A percentile compares a stretch with the other conserved stretches of the same genome.
These are phyloP conservation scores for Pipistrellus kuhlii DNA, from an alignment of 2,797 vertebrate genomes.

Conservation along the genomic window DNA sequence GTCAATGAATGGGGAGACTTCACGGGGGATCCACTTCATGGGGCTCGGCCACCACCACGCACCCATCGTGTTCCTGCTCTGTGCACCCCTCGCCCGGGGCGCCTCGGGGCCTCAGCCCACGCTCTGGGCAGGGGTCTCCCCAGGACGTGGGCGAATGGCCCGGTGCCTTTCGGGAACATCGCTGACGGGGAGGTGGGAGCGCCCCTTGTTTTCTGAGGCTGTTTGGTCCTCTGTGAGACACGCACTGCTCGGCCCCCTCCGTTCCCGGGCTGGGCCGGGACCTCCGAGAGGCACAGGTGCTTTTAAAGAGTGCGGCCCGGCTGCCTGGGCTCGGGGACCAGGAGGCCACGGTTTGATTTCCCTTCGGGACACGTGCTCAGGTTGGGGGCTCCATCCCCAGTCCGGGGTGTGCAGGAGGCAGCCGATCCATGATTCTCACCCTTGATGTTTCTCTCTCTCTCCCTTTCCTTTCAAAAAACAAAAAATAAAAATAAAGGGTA, in stretches of 20 bases:
- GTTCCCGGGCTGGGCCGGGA: neutral
- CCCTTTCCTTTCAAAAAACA: too few species aligned
- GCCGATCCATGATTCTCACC: too few species aligned
- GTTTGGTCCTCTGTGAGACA: neutral
- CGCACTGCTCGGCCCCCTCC: too few species aligned
- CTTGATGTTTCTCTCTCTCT: too few species aligned
- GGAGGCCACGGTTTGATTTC: too few species aligned
- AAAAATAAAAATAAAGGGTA: too few species aligned
- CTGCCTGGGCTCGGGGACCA: too few species aligned
- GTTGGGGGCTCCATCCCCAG: too few species aligned
- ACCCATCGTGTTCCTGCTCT: neutral
- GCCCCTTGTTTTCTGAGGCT: neutral
- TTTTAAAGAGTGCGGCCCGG: neutral
- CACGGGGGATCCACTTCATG: neutral
- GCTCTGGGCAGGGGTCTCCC: neutral
- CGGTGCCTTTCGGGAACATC: neutral
- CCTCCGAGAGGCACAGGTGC: neutral
- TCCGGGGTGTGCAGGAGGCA: too few species aligned
- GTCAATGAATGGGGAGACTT: neutral
- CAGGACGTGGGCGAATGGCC: neutral
- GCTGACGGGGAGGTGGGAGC: neutral
- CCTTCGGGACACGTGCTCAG: too few species aligned
- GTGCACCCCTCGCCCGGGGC: conserved; percentile 1
- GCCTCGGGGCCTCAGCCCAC: neutral
- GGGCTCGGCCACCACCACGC: neutral